Evolutionary conservation across 2,797 vertebrate species (phyloP), one percentile per base, ranked within the genome.

Genomic region (Eurystomus glaucurus): DNA sequence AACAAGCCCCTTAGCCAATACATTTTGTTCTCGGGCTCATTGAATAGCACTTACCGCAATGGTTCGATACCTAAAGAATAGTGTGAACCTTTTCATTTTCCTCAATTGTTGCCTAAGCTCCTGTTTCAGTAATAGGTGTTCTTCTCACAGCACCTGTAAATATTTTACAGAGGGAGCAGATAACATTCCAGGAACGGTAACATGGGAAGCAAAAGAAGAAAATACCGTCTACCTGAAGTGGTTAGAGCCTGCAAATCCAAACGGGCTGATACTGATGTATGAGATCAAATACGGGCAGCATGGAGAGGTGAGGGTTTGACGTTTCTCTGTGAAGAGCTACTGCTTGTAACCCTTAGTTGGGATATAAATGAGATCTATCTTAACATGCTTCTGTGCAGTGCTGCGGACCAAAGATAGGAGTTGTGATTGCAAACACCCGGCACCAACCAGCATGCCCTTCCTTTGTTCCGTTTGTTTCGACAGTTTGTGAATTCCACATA

Each of bases 201-300:
- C 97, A 19, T 98, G 98, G 97, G 99, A 99, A 97, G 97, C 95
- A 95, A 99, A 98, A 61, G 99, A 99, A 14, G 99, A 99, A 74
- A 99, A 99, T 55, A 98, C 98, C 0, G 98, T 99, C 93, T 94
- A 99, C 93, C 97, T 99, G 94, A 99, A 98, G 95, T 99, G 99
- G 99, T 85, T 98, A 1, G 99, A 99, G 94, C 99, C 99, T 7
- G 33, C 96, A 82, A 98, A 97, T 78, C 99, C 99, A 69, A 99
- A 99, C 2, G 99, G 99, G 66, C 98, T 99, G 93, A 99, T 99
- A 91, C 98, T 99, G 10, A 99, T 99, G 99, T 99, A 99, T 62
- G 99, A 99, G 96, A 99, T 99, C 96, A 99, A 99, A 93, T 99
- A 99, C 1, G 99, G 98, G 35, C 98, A 99, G 43, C 99, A 98